Base-by-base conservation (phyloP, 92 coral and sea anemone genomes). In the Phenganax subtilis region DNA sequence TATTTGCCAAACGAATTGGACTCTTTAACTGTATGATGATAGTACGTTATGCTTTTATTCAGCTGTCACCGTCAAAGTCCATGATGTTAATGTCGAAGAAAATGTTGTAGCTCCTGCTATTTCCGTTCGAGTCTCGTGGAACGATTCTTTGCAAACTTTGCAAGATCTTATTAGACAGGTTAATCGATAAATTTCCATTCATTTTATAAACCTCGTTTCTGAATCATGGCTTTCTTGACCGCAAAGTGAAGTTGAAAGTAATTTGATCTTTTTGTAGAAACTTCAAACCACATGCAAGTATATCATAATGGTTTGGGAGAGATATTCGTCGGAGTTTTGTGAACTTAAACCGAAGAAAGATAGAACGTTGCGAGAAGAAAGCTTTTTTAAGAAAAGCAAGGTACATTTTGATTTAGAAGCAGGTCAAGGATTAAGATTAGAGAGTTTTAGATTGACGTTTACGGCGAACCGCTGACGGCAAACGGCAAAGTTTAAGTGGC, bases 361-460 rank as follows among this genome's bases (percentile, higher is more conserved):
- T 56, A 96, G 82, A 79, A 82, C 89, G 5, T 54, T 96, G 20
- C 90, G 86, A 83, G 97, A 90, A 54, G 89, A 91, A 66, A 90
- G 93, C n/a, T 90, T 92, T 86, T 89, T 89, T 83, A 96, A 87
- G 81, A 86, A 91, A 57, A 91, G 86, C 47, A 93, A 92, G 90
- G 99, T 93, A 60, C 37, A 12, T 15, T 8, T 58, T 53, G 62
- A 80, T 15, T 14, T 60, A 29, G 3, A 62, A 14, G 2, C 52
- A 12, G 25, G 55, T 55, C 69, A 7, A 0, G 16, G 52, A 59
- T 77, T 64, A 20, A 20, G 25, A 20, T 20, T 20, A 20, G 25
- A 20, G 25, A 58, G 16, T 44, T 37, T 0, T 10, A 27, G 30
- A 52, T 17, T 15, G 15, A 68, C 56, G 9, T 30, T 20, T 20